Evolutionary conservation across 1,140 invertebrate species (phyloP).

Genomic region (Chironomus tepperi): DNA sequence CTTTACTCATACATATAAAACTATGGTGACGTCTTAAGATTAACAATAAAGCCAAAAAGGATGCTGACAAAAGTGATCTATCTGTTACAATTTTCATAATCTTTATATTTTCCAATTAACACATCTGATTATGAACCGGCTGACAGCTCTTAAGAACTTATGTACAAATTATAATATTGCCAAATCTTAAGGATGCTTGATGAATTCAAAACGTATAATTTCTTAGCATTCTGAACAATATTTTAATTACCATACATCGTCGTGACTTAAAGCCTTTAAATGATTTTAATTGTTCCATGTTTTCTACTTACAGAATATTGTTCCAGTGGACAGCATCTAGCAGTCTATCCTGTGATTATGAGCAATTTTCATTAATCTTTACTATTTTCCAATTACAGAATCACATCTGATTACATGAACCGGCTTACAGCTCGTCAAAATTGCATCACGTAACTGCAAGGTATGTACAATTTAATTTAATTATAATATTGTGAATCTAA

Average conservation of each 20-base stretch:
- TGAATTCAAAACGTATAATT: not conserved
- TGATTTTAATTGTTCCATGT: too few relatives aligned
- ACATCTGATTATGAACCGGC: not conserved
- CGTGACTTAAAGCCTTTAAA: not conserved
- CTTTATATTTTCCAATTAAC: not conserved
- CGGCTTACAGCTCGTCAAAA: not conserved
- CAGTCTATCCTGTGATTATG: not conserved
- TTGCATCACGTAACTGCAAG: not conserved
- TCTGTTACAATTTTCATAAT: not conserved
- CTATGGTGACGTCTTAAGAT: not conserved
- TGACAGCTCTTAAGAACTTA: not conserved
- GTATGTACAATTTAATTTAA: not conserved
- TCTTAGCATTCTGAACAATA: conserved; percentile 10
- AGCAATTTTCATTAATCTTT: not conserved
- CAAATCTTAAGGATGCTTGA: not conserved
- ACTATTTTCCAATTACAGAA: not conserved
- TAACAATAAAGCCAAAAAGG: conserved; percentile 11
- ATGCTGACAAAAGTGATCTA: too few relatives aligned
- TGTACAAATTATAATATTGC: not conserved
- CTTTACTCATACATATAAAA: conserved; percentile 2
- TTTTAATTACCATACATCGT: not conserved
- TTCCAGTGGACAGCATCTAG: too few relatives aligned
- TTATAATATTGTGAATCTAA: not conserved
- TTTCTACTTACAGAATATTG: too few relatives aligned
- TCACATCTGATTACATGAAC: not conserved